These are phyloP conservation scores for Poeciliopsis gracilis DNA, from an alignment of 2,797 vertebrate species.

Conservation along the genomic window DNA sequence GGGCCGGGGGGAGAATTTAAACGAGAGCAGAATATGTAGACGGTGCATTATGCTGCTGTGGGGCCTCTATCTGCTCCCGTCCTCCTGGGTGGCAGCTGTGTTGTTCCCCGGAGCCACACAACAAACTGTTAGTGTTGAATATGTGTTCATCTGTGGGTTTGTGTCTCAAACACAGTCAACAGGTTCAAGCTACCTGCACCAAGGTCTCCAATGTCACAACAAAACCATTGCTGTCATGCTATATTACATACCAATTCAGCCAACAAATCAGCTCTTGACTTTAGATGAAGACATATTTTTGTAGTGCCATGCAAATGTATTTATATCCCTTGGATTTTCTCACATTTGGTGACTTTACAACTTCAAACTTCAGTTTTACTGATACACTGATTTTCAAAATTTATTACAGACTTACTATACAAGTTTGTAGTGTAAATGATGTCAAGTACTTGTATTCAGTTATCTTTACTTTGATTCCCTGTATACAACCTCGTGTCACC, in stretches of 20 bases:
- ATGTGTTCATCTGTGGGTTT: constrained; percentile 29
- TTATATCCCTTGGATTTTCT: background rate
- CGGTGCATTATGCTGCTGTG: constrained; percentile 55
- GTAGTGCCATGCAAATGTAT: background rate
- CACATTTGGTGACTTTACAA: background rate
- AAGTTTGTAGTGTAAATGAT: background rate
- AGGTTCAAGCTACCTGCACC: constrained; percentile 44
- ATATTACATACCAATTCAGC: background rate
- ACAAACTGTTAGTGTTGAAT: constrained; percentile 71
- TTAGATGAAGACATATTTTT: background rate
- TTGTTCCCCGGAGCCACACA: constrained; percentile 50
- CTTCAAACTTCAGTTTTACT: background rate
- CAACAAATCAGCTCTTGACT: background rate
- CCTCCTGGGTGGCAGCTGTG: constrained; percentile 32
- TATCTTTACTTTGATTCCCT: background rate
- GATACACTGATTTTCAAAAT: background rate
- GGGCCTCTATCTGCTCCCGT: constrained; percentile 53
- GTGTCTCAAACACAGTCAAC: constrained; percentile 51
- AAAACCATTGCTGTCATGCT: background rate
- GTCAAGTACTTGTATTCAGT: background rate
- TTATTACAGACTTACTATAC: background rate
- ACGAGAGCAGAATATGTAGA: constrained; percentile 41
- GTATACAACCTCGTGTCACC: background rate
- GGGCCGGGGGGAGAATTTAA: constrained; percentile 28
- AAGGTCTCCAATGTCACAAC: background rate